Percentiles rank a stretch among this genome's conserved stretches.
Conservation (phyloP, 2,797 vertebrate species). For the Crocidura indochinensis region DNA sequence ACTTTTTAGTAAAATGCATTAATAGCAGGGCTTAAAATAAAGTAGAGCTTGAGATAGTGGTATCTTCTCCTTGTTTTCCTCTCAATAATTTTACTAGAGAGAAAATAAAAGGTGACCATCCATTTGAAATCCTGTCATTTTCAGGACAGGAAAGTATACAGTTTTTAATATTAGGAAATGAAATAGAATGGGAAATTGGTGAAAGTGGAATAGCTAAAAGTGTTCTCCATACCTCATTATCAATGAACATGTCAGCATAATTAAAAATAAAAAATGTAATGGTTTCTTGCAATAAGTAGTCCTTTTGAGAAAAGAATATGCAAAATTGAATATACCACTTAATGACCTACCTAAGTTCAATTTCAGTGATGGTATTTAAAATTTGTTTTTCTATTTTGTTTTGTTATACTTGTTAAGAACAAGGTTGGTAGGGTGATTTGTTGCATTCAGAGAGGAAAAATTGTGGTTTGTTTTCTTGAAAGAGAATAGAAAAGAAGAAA, state of each 20-base stretch:
- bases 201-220: background rate
- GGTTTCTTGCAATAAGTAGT: too few species aligned
- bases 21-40: slow-evolving; percentile 30
- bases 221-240: background rate
- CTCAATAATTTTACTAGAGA: background rate
- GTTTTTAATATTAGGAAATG: background rate
- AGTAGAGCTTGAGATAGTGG: background rate
- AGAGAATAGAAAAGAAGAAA: rapidly evolving
- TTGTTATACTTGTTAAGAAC: background rate
- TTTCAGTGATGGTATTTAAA: background rate
- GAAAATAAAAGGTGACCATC: background rate
- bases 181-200: background rate
- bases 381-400: background rate
- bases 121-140: background rate
- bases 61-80: background rate
- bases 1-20: slow-evolving; percentile 70
- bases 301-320: background rate
- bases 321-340: background rate
- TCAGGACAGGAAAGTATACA: background rate
- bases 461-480: background rate
- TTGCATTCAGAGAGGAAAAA: background rate
- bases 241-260: background rate
- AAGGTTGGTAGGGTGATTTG: background rate
- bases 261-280: background rate
- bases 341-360: background rate